These are phyloP conservation scores for Helicorthomorpha holstii DNA, from an alignment of 1,140 invertebrate genomes.

Conservation along the genomic window DNA sequence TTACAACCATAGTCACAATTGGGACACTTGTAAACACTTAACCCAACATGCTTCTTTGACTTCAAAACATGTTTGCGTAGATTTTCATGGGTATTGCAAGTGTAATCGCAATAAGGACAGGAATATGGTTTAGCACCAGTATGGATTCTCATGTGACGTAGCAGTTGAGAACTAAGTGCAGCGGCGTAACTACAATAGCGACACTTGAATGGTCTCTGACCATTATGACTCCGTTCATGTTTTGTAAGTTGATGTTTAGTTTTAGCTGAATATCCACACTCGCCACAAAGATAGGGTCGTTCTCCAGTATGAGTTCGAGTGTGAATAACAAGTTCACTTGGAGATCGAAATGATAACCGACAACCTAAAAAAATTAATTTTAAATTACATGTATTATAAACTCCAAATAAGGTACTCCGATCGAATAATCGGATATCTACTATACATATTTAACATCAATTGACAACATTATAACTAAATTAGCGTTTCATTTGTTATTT, in stretches of 20 bases:
- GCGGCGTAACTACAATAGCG: slow-evolving; percentile 43
- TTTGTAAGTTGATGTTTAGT: slow-evolving; percentile 40
- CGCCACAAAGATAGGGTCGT: slow-evolving; percentile 37
- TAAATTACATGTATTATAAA: too few species aligned
- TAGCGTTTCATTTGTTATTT: too few species aligned
- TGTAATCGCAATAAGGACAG: slow-evolving; percentile 58
- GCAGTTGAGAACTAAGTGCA: slow-evolving; percentile 23
- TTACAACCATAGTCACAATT: slow-evolving; percentile 44
- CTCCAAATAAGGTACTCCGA: too few species aligned
- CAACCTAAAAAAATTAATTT: too few species aligned
- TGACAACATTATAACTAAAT: too few species aligned
- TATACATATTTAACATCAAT: too few species aligned
- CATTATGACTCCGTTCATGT: slow-evolving; percentile 33
- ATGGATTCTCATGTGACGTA: slow-evolving; percentile 18
- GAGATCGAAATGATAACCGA: slow-evolving; percentile 29
- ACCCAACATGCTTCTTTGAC: slow-evolving; percentile 56
- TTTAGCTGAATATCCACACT: slow-evolving; percentile 44
- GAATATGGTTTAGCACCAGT: slow-evolving; percentile 24
- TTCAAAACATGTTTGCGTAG: slow-evolving; percentile 65
- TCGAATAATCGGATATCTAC: too few species aligned
- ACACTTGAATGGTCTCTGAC: slow-evolving; percentile 40
- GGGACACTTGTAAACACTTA: slow-evolving; percentile 56
- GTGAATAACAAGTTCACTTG: slow-evolving; percentile 34
- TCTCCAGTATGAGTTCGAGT: slow-evolving; percentile 25
- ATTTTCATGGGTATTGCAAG: slow-evolving; percentile 67